Percentiles rank a stretch among this genome's conserved stretches.
Conservation (phyloP, 2,797 vertebrate genomes). For the Enteromius radiatus region DNA sequence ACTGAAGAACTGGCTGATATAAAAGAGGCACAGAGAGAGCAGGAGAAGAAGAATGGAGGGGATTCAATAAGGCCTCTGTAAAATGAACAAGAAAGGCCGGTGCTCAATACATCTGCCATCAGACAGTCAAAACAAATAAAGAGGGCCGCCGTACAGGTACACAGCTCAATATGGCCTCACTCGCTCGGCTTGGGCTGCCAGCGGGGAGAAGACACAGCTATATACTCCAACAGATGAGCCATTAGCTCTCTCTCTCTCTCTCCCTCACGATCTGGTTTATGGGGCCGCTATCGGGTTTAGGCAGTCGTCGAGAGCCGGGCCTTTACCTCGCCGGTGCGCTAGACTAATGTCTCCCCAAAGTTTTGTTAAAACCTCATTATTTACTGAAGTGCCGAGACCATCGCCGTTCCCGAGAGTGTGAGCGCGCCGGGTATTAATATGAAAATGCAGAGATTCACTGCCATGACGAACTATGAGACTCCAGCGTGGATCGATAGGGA, state of each 20-base stretch:
- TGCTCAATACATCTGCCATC: conserved; percentile 76
- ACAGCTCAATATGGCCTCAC: conserved; percentile 76
- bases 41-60: conserved; percentile 46
- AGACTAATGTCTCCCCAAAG: conserved; percentile 82
- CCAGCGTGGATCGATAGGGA: conserved; percentile 68
- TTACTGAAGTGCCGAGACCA: conserved; percentile 80
- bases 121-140: conserved; percentile 81
- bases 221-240: conserved; percentile 74
- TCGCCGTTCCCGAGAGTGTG: conserved; percentile 65
- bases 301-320: conserved; percentile 53
- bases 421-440: conserved; percentile 65
- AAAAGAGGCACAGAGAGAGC: conserved; percentile 53
- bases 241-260: conserved; percentile 68
- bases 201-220: conserved; percentile 71
- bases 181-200: conserved; percentile 70
- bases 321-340: conserved; percentile 70
- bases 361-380: conserved; percentile 85
- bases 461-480: conserved; percentile 71
- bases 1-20: conserved; percentile 66
- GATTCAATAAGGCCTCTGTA: conserved; percentile 70
- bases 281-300: conserved; percentile 50
- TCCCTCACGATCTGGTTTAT: conserved; percentile 63
- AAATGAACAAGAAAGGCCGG: conserved; percentile 75
- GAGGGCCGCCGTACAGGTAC: conserved; percentile 68
- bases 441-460: conserved; percentile 71